Evolutionary conservation across 1,140 invertebrate species (phyloP).

Genomic region (Pentalonia nigronervosa): DNA sequence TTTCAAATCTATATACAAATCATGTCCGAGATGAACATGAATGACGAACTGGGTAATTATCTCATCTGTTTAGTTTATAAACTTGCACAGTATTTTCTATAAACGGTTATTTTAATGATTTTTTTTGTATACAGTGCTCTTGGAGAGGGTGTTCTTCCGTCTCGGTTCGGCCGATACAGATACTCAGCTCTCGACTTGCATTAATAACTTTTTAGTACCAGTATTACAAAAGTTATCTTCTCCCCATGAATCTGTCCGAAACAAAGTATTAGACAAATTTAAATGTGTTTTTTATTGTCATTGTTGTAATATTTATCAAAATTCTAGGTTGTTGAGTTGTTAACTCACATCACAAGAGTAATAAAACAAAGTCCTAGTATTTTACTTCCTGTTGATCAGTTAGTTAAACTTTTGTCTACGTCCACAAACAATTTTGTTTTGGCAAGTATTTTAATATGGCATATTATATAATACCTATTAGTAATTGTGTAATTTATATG

Average conservation of each 20-base stretch:
- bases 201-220: conserved; percentile 87
- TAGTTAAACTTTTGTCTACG: background rate
- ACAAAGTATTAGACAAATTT: conserved; percentile 69
- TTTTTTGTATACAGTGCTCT: conserved; percentile 61
- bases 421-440: conserved; percentile 81
- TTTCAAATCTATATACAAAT: background rate
- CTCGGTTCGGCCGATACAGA: conserved; percentile 88
- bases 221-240: conserved; percentile 88
- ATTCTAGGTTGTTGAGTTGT: conserved; percentile 85
- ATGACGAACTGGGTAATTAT: conserved; percentile 37
- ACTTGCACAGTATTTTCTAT: background rate
- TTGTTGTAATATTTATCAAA: background rate
- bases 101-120: background rate
- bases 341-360: conserved; percentile 79
- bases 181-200: conserved; percentile 82
- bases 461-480: background rate
- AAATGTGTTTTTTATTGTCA: background rate
- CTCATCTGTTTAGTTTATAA: background rate
- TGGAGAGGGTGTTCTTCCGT: conserved; percentile 88
- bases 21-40: conserved; percentile 14
- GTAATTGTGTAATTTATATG: background rate
- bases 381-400: conserved; percentile 14
- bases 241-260: conserved; percentile 81
- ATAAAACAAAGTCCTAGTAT: conserved; percentile 36
- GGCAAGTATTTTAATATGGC: conserved; percentile 66